Evolutionary conservation across 2,797 vertebrate species (phyloP).

Genomic region (Scyliorhinus canicula): DNA sequence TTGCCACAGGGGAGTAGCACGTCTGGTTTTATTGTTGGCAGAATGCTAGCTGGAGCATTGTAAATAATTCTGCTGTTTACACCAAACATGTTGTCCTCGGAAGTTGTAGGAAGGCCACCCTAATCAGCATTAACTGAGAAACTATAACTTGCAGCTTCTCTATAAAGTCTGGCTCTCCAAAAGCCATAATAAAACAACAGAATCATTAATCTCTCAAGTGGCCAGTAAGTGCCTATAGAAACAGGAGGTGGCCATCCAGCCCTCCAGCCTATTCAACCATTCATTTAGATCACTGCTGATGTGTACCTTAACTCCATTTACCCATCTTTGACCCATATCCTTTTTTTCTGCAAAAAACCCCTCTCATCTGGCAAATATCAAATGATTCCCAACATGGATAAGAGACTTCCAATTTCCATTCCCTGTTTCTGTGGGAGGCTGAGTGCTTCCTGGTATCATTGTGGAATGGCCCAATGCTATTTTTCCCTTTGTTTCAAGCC

Average conservation of each 20-base stretch:
- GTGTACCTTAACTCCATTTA: not conserved
- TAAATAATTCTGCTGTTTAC: not conserved
- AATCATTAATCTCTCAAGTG: not conserved
- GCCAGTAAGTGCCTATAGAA: no score
- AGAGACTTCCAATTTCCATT: not conserved
- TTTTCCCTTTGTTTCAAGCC: not conserved
- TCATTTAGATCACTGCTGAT: no score
- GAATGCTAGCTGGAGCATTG: not conserved
- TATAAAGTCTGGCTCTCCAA: not conserved
- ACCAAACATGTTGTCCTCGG: not conserved
- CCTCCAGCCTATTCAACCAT: not conserved
- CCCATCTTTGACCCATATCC: not conserved
- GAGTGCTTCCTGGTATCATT: not conserved
- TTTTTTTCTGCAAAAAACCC: no score
- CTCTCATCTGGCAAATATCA: not conserved
- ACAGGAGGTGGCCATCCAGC: not conserved
- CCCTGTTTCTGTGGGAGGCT: not conserved
- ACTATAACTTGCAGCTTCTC: not conserved
- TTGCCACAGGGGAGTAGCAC: not conserved
- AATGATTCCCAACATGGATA: not conserved
- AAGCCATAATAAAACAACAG: not conserved
- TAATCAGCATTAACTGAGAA: not conserved
- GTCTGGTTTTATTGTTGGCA: not conserved
- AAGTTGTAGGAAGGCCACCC: not conserved
- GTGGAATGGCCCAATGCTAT: not conserved